Conservation (phyloP, 2,113 vertebrate species). For the Colinus virginianus region DNA sequence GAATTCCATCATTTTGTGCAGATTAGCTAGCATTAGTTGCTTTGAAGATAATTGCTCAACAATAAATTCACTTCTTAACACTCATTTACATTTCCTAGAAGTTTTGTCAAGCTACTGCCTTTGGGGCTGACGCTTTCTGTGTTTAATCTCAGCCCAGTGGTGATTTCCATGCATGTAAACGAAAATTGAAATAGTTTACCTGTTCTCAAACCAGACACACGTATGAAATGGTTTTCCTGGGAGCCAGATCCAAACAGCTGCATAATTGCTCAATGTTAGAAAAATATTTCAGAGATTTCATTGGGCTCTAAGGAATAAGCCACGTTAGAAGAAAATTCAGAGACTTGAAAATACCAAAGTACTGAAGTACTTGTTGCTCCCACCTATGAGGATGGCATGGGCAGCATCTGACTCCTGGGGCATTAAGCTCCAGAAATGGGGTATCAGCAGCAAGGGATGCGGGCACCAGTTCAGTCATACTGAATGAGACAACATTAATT, state of each 20-base stretch:
- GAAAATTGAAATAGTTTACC: slow-evolving; percentile 20
- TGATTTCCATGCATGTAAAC: slow-evolving; percentile 21
- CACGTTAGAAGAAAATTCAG: slow-evolving; percentile 16
- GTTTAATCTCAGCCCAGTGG: slow-evolving; percentile 29
- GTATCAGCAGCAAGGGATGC: background rate
- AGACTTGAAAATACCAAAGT: background rate
- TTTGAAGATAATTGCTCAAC: slow-evolving; percentile 62
- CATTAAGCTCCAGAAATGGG: background rate
- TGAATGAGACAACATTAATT: background rate
- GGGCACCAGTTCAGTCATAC: background rate
- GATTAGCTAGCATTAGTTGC: slow-evolving; percentile 16
- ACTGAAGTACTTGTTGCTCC: background rate
- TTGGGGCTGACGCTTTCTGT: background rate
- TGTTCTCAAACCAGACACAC: slow-evolving; percentile 10
- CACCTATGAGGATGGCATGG: background rate
- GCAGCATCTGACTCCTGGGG: background rate
- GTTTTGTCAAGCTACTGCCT: slow-evolving; percentile 38
- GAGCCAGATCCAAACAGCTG: background rate
- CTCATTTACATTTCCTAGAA: slow-evolving; percentile 65
- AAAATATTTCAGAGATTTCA: background rate
- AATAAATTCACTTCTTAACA: slow-evolving; percentile 45
- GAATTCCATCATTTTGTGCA: background rate
- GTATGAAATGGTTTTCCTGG: background rate
- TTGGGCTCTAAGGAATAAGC: background rate
- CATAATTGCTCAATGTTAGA: background rate